These are phyloP conservation scores for Orycteropus afer DNA, from an alignment of 2,113 vertebrate genomes.

Conservation along the genomic window DNA sequence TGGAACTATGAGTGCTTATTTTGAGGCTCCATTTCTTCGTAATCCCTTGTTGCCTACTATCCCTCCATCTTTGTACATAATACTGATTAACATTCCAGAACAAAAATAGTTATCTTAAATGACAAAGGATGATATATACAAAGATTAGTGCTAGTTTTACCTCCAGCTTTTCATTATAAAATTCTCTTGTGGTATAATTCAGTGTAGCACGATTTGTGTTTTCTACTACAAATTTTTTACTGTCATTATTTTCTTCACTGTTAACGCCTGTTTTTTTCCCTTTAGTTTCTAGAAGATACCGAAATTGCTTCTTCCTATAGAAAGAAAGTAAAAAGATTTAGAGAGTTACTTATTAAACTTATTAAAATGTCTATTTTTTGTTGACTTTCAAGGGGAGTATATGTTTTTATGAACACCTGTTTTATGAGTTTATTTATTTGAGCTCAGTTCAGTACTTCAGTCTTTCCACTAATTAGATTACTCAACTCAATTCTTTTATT, in stretches of 20 bases:
- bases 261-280: slow-evolving; percentile 89
- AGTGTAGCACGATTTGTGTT: slow-evolving; percentile 89
- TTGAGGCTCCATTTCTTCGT: neutral
- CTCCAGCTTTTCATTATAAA: slow-evolving; percentile 91
- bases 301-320: slow-evolving; percentile 94
- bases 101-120: neutral
- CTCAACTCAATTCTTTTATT: slow-evolving; percentile 4
- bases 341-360: neutral
- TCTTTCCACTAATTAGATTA: slow-evolving; percentile 27
- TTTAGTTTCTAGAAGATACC: slow-evolving; percentile 92
- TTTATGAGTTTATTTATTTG: slow-evolving; percentile 45
- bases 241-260: slow-evolving; percentile 91
- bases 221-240: slow-evolving; percentile 90
- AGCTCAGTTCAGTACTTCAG: neutral
- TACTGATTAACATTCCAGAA: neutral
- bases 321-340: slow-evolving; percentile 58
- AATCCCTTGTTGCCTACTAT: neutral
- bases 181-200: slow-evolving; percentile 92
- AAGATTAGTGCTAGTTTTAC: slow-evolving; percentile 79
- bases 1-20: neutral
- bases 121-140: neutral
- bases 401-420: slow-evolving; percentile 7
- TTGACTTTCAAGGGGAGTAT: neutral
- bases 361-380: slow-evolving; percentile 48
- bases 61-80: neutral